Evolutionary conservation across 35 echinoderm and acorn worm species (phyloP).

Genomic region (Heliocidaris erythrogramma): DNA sequence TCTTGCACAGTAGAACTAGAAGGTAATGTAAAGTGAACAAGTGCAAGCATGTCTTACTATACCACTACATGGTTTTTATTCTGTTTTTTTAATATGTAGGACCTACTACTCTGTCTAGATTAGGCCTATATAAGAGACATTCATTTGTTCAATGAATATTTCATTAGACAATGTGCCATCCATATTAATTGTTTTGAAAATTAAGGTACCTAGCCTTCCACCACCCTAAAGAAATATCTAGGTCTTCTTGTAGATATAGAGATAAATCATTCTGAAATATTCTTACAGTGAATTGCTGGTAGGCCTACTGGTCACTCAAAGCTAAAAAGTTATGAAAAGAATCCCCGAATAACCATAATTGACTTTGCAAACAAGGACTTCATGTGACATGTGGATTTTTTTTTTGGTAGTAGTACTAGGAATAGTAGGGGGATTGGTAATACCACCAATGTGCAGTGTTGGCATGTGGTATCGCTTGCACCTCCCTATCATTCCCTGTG

Average conservation of each 20-base stretch:
- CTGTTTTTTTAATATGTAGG: not conserved
- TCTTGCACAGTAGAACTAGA: not conserved
- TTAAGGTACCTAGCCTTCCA: not conserved
- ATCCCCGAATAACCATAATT: not conserved
- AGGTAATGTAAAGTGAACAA: not conserved
- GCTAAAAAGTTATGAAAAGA: not conserved
- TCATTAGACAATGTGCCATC: not conserved
- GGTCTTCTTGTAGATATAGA: too few species aligned
- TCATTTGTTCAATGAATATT: too few species aligned
- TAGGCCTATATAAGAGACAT: too few species aligned
- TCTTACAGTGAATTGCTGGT: too few species aligned
- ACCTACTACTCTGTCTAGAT: not conserved
- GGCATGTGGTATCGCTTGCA: constrained; percentile 36
- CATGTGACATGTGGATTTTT: not conserved
- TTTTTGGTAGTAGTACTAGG: too few species aligned
- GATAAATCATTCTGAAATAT: too few species aligned
- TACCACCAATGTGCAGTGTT: constrained; percentile 5
- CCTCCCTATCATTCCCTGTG: constrained; percentile 5
- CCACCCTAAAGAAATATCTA: too few species aligned
- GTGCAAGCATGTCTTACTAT: not conserved
- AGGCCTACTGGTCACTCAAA: too few species aligned
- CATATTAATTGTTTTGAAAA: not conserved
- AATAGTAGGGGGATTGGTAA: not conserved
- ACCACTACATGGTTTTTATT: not conserved
- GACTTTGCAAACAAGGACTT: not conserved